A percentile compares a stretch with the other conserved stretches of the same genome.
Conservation (phyloP, 2,797 vertebrate genomes). For the Margarornis squamiger region DNA sequence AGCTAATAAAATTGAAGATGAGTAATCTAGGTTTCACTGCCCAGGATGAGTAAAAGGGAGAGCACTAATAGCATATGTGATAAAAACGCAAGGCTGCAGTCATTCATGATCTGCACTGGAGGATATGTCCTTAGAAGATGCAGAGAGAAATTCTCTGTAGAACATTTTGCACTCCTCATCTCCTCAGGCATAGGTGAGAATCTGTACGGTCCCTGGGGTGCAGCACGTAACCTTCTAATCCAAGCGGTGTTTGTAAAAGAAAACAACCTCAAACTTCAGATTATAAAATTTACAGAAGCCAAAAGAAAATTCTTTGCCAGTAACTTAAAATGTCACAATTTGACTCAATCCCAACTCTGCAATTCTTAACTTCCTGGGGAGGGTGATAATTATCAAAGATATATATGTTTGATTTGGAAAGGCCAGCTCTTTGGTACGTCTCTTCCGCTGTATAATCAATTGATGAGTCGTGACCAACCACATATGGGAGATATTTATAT, state of each 20-base stretch:
- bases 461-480: constrained; percentile 12
- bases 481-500: not conserved
- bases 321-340: constrained; percentile 28
- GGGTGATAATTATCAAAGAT: constrained; percentile 51
- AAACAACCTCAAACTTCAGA: not conserved
- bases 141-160: not conserved
- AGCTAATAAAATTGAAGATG: constrained; percentile 40
- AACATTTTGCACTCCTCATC: not conserved
- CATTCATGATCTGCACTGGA: not conserved
- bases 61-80: not conserved
- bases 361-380: constrained; percentile 42
- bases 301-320: not conserved
- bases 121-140: not conserved
- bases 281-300: not conserved
- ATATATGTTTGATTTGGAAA: constrained; percentile 52
- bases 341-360: constrained; percentile 37
- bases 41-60: constrained; percentile 12
- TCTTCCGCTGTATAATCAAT: constrained; percentile 42
- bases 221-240: not conserved
- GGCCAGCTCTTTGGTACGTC: constrained; percentile 21
- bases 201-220: not conserved
- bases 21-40: constrained; percentile 38
- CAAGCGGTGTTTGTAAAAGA: not conserved
- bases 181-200: not conserved
- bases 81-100: constrained; percentile 15